Base-by-base conservation (phyloP, 2,888 invertebrate genomes). In the Trachelus troglodyta region DNA sequence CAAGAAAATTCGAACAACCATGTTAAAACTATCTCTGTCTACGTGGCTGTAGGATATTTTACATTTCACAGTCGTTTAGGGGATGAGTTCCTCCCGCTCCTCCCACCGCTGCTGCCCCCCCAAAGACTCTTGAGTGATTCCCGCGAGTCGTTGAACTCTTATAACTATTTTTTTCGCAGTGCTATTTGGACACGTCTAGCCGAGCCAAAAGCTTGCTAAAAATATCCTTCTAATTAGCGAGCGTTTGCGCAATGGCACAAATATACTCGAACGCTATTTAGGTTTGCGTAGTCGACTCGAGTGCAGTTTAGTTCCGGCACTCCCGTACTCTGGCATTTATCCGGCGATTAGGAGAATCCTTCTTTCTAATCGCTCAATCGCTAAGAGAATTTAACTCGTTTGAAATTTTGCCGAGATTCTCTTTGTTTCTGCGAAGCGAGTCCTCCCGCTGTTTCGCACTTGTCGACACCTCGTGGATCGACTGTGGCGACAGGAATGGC, bases 161-260 rank as follows among this genome's bases (percentile, higher is more conserved):
- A 31, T 12, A 37, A 33, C 78, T 78, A 78, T 74, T 78, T 76
- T 78, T 78, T 73, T 37, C 35, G 9, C 74, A 35, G 15, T 71
- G 76, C 82, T 79, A 79, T 79, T 77, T 73, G 74, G 75, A 69
- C 78, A 75, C 31, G 75, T 34, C 69, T 76, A 73, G 77, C 75
- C 79, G 78, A 81, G 40, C 69, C 69, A 79, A 81, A 77, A 33
- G 78, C 76, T 78, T 77, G 76, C 79, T 76, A 78, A 79, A 79
- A 76, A 79, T 76, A 75, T 33, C 35, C 75, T 69, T 71, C 76
- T 77, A 79, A 80, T 79, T 80, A 75, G 68, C 78, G 76, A 71
- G 69, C 1, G n/a, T 69, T 69, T 69, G 69, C 69, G 69, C 33
- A 69, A 69, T 69, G 69, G 69, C n/a, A 69, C 31, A 33, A 69